Conservation (phyloP, 64 coral and sea anemone genomes). For the Montipora cactus region DNA sequence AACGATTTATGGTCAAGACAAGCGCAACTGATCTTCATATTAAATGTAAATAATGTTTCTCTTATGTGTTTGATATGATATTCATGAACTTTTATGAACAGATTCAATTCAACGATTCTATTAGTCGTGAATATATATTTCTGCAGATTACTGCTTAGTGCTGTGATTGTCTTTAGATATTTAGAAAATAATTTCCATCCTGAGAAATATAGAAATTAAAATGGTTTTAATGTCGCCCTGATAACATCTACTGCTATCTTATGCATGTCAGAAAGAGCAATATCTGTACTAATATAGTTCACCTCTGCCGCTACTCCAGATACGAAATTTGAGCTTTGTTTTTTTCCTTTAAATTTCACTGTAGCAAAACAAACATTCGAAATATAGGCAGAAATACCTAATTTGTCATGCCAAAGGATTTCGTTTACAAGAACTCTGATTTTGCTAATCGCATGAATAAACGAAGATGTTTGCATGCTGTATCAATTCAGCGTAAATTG, state of each 20-base stretch:
- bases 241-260: not conserved
- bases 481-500: not conserved
- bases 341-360: not conserved
- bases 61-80: too few relatives aligned
- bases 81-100: too few relatives aligned
- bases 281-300: not conserved
- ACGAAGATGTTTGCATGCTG: not conserved
- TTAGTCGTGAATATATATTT: too few relatives aligned
- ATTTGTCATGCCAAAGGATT: not conserved
- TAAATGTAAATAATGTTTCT: not conserved
- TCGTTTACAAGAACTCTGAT: not conserved
- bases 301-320: not conserved
- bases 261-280: not conserved
- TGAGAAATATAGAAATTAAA: too few relatives aligned
- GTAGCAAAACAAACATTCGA: not conserved
- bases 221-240: not conserved
- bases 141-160: too few relatives aligned
- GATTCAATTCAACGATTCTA: too few relatives aligned
- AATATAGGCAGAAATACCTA: not conserved
- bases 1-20: not conserved
- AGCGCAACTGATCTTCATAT: not conserved
- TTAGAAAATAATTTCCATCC: too few relatives aligned
- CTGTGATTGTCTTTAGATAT: too few relatives aligned
- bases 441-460: not conserved
- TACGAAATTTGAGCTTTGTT: not conserved